A percentile compares a stretch with the other conserved stretches of the same genome.
These are phyloP conservation scores for Amphiprion clarkii DNA, from an alignment of 2,797 vertebrate genomes.

Conservation along the genomic window DNA sequence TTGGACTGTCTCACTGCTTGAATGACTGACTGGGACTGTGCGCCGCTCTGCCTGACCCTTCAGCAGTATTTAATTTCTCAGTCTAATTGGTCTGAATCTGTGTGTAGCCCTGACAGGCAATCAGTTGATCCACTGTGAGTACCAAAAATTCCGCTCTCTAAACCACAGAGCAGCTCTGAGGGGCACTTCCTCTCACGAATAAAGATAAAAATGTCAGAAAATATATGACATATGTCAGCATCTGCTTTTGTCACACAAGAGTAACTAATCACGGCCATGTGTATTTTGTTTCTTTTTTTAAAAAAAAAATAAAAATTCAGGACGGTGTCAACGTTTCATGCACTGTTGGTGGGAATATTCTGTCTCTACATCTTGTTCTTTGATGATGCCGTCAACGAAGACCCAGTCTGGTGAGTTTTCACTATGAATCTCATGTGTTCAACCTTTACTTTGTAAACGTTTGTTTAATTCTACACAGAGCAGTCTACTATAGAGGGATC, in stretches of 20 bases:
- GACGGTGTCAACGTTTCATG: slow-evolving; percentile 96
- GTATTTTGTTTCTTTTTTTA: background rate
- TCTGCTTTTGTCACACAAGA: background rate
- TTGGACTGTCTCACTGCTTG: slow-evolving; percentile 46
- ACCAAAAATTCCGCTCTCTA: slow-evolving; percentile 31
- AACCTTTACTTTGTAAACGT: background rate
- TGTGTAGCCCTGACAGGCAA: slow-evolving; percentile 60
- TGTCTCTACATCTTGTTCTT: slow-evolving; percentile 93
- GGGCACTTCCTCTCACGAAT: slow-evolving; percentile 25
- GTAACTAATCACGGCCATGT: slow-evolving; percentile 3
- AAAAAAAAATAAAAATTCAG: slow-evolving; percentile 77
- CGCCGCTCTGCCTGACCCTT: slow-evolving; percentile 54
- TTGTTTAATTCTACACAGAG: background rate
- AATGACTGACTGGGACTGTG: slow-evolving; percentile 62
- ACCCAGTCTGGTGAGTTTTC: slow-evolving; percentile 92
- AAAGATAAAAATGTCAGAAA: slow-evolving; percentile 16
- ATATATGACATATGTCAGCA: background rate
- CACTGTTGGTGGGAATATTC: slow-evolving; percentile 93
- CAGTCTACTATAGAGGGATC: background rate
- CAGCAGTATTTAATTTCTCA: slow-evolving; percentile 73
- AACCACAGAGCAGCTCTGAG: slow-evolving; percentile 29
- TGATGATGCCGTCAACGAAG: slow-evolving; percentile 91
- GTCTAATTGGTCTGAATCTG: slow-evolving; percentile 72
- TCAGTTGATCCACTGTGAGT: slow-evolving; percentile 54
- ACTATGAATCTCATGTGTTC: slow-evolving; percentile 3